Evolutionary conservation across 2,888 invertebrate genomes (phyloP).

Genomic region (Nomada ferruginata): DNA sequence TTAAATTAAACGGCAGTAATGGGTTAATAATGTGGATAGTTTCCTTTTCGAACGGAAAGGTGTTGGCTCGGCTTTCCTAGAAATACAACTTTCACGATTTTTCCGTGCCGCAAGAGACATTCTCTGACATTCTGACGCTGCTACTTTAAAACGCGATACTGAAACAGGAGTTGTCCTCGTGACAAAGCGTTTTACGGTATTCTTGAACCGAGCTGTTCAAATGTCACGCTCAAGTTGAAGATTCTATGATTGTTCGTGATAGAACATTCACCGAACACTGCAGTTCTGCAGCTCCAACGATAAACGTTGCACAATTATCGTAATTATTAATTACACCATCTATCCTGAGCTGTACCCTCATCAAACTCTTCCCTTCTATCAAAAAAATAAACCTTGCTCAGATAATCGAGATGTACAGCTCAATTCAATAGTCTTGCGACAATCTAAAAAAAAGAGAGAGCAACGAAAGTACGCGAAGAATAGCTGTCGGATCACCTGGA

Average conservation of each 20-base stretch:
- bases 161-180: background rate
- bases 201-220: slow-evolving; percentile 31
- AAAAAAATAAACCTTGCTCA: too few species aligned
- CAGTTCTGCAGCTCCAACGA: too few species aligned
- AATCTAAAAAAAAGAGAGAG: background rate
- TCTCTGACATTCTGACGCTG: slow-evolving; percentile 11
- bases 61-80: background rate
- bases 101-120: background rate
- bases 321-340: background rate
- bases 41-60: background rate
- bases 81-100: background rate
- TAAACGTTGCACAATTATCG: background rate
- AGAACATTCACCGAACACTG: background rate
- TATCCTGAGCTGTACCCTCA: too few species aligned
- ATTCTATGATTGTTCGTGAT: slow-evolving; percentile 10
- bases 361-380: too few species aligned
- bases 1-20: slow-evolving; percentile 13
- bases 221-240: background rate
- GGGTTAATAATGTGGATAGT: slow-evolving; percentile 23
- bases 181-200: slow-evolving; percentile 21
- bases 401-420: too few species aligned
- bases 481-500: slow-evolving; percentile 3
- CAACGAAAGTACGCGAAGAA: background rate
- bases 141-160: slow-evolving; percentile 1
- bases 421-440: too few species aligned